Conservation (phyloP, 2,888 invertebrate genomes). For the Cryptus viduatorius region DNA sequence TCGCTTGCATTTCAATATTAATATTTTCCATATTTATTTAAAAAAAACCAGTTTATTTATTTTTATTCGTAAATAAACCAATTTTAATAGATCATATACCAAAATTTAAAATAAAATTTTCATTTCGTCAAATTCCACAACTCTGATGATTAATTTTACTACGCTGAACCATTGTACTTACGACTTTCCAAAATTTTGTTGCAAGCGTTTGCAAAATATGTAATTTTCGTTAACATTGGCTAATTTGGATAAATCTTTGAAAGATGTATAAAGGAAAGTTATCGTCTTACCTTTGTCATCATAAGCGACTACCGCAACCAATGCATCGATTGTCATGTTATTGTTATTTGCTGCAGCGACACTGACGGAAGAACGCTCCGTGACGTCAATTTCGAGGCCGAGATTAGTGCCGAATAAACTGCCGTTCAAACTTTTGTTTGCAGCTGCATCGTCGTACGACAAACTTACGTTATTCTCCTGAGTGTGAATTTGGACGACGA, state of each 20-base stretch:
- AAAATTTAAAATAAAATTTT: background rate
- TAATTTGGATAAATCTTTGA: background rate
- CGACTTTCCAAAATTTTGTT: slow-evolving; percentile 8
- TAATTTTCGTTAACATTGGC: background rate
- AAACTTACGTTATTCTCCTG: slow-evolving; percentile 87
- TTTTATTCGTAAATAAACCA: background rate
- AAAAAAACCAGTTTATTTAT: background rate
- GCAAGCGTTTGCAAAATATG: background rate
- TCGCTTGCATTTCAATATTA: background rate
- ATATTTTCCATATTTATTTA: background rate
- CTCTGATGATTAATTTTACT: background rate
- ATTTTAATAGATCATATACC: background rate
- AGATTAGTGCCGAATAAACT: slow-evolving; percentile 87
- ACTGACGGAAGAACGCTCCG: slow-evolving; percentile 72
- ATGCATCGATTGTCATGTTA: slow-evolving; percentile 80
- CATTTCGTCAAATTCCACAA: background rate
- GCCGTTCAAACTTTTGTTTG: slow-evolving; percentile 73
- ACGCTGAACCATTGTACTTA: slow-evolving; percentile 8
- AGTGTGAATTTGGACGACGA: slow-evolving; percentile 89
- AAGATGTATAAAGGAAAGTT: background rate
- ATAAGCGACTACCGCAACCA: slow-evolving; percentile 87
- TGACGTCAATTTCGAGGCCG: slow-evolving; percentile 86
- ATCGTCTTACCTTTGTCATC: slow-evolving; percentile 84
- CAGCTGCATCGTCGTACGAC: slow-evolving; percentile 84
- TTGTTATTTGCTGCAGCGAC: slow-evolving; percentile 86